phyloP scores from a whole-genome alignment of 2,113 vertebrate species.

The Protobothrops mucrosquamatus region DNA sequence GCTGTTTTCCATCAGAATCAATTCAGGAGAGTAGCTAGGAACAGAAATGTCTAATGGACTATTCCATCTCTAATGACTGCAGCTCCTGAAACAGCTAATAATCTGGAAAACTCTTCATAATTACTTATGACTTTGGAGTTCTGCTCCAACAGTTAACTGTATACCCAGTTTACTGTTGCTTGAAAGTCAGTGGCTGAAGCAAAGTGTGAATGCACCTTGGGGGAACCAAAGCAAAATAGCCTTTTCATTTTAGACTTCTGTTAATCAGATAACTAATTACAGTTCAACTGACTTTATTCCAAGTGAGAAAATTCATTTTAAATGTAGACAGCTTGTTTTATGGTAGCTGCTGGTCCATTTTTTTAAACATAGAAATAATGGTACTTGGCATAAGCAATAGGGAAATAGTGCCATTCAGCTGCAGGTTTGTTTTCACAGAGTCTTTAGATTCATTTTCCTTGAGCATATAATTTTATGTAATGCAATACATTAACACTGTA shows the following conservation, averaged over 20 bases:
- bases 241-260: slow-evolving; percentile 47
- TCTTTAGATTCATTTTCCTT: not conserved
- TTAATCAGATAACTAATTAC: slow-evolving; percentile 69
- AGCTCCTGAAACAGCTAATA: slow-evolving; percentile 76
- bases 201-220: slow-evolving; percentile 49
- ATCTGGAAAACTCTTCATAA: slow-evolving; percentile 81
- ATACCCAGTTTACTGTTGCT: slow-evolving; percentile 63
- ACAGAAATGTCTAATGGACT: slow-evolving; percentile 80
- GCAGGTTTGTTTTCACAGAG: not conserved
- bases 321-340: slow-evolving; percentile 59
- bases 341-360: slow-evolving; percentile 54
- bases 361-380: slow-evolving; percentile 46
- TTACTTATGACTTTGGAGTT: slow-evolving; percentile 79
- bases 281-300: slow-evolving; percentile 61
- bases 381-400: slow-evolving; percentile 50
- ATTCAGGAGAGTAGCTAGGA: slow-evolving; percentile 75
- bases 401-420: slow-evolving; percentile 34
- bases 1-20: slow-evolving; percentile 78
- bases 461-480: not conserved
- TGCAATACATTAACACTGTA: not conserved
- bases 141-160: slow-evolving; percentile 71
- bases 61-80: slow-evolving; percentile 74
- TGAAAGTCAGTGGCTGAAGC: slow-evolving; percentile 70
- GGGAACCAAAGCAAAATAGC: not conserved
- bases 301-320: slow-evolving; percentile 58